A percentile compares a stretch with the other conserved stretches of the same genome.
Evolutionary conservation across 2,113 vertebrate species (phyloP).

Genomic region (Strix uralensis): DNA sequence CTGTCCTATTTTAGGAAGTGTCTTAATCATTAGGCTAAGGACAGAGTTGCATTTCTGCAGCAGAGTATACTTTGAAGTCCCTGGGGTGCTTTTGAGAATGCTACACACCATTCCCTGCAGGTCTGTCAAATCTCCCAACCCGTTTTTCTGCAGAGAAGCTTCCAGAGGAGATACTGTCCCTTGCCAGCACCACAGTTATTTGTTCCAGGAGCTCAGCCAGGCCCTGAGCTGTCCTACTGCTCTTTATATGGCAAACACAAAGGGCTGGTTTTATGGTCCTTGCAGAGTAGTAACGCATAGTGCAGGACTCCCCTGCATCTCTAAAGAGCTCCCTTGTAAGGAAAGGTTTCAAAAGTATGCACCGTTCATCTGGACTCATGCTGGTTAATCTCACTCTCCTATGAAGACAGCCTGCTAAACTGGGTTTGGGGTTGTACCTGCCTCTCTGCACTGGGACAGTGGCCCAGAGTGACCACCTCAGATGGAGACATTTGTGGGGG

Average conservation of each 20-base stretch:
- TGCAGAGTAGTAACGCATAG: not conserved
- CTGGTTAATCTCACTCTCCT: not conserved
- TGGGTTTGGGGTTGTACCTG: not conserved
- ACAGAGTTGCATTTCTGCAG: not conserved
- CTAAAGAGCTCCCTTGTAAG: not conserved
- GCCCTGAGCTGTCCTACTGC: not conserved
- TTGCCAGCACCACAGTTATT: not conserved
- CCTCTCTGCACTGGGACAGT: not conserved
- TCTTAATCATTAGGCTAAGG: not conserved
- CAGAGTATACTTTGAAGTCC: not conserved
- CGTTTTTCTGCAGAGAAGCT: rapidly evolving
- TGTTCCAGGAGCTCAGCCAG: not conserved
- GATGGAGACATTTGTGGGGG: not conserved
- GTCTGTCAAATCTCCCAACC: not conserved
- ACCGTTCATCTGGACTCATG: not conserved
- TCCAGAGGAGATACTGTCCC: not conserved
- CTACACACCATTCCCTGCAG: not conserved
- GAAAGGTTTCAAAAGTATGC: not conserved
- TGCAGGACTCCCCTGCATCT: not conserved
- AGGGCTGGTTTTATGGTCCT: not conserved
- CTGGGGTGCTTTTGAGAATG: not conserved
- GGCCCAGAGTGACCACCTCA: not conserved
- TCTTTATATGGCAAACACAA: rapidly evolving
- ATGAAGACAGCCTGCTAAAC: not conserved
- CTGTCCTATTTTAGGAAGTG: not conserved